Evolutionary conservation across 2,888 invertebrate genomes (phyloP).

Genomic region (Perithous albicinctus): DNA sequence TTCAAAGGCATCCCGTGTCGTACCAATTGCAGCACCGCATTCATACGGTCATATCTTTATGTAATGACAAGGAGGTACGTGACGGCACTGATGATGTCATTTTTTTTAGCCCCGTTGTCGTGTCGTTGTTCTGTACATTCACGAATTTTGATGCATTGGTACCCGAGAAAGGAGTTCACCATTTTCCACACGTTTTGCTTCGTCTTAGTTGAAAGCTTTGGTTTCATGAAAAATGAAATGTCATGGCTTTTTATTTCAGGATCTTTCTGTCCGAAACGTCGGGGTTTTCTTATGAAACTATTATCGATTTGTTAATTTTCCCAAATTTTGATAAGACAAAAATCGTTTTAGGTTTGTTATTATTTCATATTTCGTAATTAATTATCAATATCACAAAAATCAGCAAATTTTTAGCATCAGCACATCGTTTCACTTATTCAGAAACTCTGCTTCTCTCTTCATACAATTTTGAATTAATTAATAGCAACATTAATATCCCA

Average conservation of each 20-base stretch:
- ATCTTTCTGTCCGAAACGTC: no score
- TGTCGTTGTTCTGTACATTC: background rate
- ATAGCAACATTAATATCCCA: background rate
- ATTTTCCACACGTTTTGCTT: background rate
- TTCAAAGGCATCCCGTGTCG: slow-evolving; percentile 6
- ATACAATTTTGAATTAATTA: background rate
- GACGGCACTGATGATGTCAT: background rate
- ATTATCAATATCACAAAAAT: no score
- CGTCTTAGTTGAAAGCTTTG: no score
- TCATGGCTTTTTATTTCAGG: no score
- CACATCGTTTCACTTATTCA: no score
- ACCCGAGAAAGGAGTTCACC: background rate
- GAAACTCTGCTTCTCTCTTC: background rate
- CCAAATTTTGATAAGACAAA: no score
- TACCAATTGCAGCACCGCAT: background rate
- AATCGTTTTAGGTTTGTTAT: no score
- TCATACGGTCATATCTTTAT: slow-evolving; percentile 13
- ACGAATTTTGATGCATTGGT: background rate
- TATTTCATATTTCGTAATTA: no score
- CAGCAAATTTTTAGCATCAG: no score
- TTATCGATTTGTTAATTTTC: no score
- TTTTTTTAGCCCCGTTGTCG: background rate
- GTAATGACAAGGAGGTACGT: slow-evolving; percentile 7
- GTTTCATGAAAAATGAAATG: no score
- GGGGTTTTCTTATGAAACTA: no score